Conservation (phyloP, 2,888 invertebrate genomes). For the Troilus luridus region DNA sequence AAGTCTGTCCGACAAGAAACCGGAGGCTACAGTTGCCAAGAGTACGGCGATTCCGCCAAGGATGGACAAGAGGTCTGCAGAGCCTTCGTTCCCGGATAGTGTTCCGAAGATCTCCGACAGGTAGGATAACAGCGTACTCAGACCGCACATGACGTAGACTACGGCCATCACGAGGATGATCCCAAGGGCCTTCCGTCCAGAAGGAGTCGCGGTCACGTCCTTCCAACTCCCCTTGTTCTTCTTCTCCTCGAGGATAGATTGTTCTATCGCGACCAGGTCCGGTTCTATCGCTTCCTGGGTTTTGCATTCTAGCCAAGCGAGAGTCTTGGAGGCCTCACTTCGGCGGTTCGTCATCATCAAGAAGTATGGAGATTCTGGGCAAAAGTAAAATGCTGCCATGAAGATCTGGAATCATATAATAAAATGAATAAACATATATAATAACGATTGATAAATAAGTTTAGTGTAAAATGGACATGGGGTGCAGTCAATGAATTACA, state of each 20-base stretch:
- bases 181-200: slow-evolving; percentile 60
- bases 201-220: slow-evolving; percentile 61
- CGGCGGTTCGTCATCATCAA: slow-evolving; percentile 72
- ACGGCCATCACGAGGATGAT: slow-evolving; percentile 58
- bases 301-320: slow-evolving; percentile 63
- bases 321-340: slow-evolving; percentile 64
- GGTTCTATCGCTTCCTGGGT: slow-evolving; percentile 51
- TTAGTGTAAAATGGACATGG: too few species aligned
- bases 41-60: slow-evolving; percentile 63
- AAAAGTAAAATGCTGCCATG: slow-evolving; percentile 64
- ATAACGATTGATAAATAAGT: too few species aligned
- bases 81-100: slow-evolving; percentile 45
- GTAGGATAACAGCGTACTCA: slow-evolving; percentile 48
- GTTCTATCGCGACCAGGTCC: slow-evolving; percentile 58
- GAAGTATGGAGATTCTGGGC: slow-evolving; percentile 77
- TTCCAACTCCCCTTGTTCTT: slow-evolving; percentile 62
- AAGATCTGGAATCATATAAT: slow-evolving; percentile 56
- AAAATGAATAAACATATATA: not conserved
- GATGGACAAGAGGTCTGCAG: slow-evolving; percentile 63
- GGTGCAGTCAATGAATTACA: too few species aligned
- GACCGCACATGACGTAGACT: slow-evolving; percentile 62
- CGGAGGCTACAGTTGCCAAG: slow-evolving; percentile 62
- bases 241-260: slow-evolving; percentile 58
- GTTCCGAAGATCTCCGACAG: slow-evolving; percentile 63
- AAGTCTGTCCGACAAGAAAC: slow-evolving; percentile 61